A percentile compares a stretch with the other conserved stretches of the same genome.
Conservation (phyloP, 53 echinoderm and acorn worm species). For the Paelopatides confundens region DNA sequence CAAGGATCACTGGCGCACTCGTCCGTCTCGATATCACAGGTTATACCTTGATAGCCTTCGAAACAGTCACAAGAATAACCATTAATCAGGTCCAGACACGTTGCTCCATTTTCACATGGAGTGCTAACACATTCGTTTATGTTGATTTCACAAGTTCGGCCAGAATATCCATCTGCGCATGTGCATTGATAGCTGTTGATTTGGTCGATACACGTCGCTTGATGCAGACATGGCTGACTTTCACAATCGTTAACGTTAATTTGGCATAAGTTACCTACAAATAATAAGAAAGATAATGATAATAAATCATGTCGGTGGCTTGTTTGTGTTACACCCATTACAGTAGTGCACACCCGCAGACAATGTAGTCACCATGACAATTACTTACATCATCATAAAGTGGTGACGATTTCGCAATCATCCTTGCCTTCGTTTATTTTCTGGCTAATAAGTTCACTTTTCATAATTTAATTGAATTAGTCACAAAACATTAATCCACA, state of each 20-base stretch:
- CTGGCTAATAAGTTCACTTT: no score
- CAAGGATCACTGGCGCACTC: constrained; percentile 16
- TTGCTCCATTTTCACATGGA: constrained; percentile 9
- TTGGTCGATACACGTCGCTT: background rate
- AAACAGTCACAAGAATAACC: background rate
- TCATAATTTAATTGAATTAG: no score
- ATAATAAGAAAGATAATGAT: background rate
- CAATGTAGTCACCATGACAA: no score
- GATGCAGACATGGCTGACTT: background rate
- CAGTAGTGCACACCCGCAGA: no score
- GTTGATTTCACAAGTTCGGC: background rate
- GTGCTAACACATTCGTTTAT: background rate
- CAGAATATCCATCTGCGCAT: background rate
- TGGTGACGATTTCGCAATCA: no score
- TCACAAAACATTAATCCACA: no score
- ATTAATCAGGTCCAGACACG: background rate
- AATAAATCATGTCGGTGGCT: no score
- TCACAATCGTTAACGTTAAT: constrained; percentile 28
- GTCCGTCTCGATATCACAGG: background rate
- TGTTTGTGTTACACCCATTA: no score
- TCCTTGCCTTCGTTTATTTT: no score
- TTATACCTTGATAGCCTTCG: constrained; percentile 17
- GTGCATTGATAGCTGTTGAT: background rate
- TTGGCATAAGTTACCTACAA: constrained; percentile 19
- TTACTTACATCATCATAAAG: no score